A percentile compares a stretch with the other conserved stretches of the same genome.
phyloP scores from a whole-genome alignment of 2,113 vertebrate species.

The Erythrocebus patas region DNA sequence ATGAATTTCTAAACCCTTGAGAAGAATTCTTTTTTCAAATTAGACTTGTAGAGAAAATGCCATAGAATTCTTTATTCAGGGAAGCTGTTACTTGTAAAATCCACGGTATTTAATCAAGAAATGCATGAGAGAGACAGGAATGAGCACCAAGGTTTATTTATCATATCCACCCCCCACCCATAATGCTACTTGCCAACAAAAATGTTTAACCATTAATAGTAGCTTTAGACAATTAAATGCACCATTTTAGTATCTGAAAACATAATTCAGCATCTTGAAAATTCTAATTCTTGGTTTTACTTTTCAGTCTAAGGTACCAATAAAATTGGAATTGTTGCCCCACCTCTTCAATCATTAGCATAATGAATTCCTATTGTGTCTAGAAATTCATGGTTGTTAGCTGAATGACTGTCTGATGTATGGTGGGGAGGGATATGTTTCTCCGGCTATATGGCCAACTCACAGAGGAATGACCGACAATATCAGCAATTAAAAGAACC shows the following conservation, averaged over 20 bases:
- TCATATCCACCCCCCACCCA: slow-evolving; percentile 52
- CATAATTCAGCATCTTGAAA: slow-evolving; percentile 64
- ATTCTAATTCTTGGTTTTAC: slow-evolving; percentile 45
- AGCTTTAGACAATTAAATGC: slow-evolving; percentile 61
- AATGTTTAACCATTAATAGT: slow-evolving; percentile 57
- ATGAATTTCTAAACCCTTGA: slow-evolving; percentile 87
- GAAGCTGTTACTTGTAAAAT: slow-evolving; percentile 77
- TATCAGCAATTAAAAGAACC: slow-evolving; percentile 92
- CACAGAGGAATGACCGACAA: slow-evolving; percentile 86
- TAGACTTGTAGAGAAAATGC: slow-evolving; percentile 79
- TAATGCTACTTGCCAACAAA: slow-evolving; percentile 74
- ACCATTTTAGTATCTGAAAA: slow-evolving; percentile 72
- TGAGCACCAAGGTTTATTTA: slow-evolving; percentile 28
- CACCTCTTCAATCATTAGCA: slow-evolving; percentile 72
- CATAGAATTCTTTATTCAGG: slow-evolving; percentile 73
- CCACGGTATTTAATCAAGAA: slow-evolving; percentile 78
- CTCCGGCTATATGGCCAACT: slow-evolving; percentile 80
- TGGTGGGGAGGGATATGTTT: slow-evolving; percentile 79
- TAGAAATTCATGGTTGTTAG: slow-evolving; percentile 85
- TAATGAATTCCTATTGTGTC: slow-evolving; percentile 89
- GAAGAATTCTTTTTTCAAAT: slow-evolving; percentile 84
- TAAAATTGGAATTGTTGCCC: slow-evolving; percentile 24
- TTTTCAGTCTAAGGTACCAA: slow-evolving; percentile 46
- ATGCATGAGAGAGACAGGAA: slow-evolving; percentile 59
- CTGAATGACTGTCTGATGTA: slow-evolving; percentile 88